A percentile compares a stretch with the other conserved stretches of the same genome.
These are phyloP conservation scores for Buathra laborator DNA, from an alignment of 2,888 invertebrate species.

Conservation along the genomic window DNA sequence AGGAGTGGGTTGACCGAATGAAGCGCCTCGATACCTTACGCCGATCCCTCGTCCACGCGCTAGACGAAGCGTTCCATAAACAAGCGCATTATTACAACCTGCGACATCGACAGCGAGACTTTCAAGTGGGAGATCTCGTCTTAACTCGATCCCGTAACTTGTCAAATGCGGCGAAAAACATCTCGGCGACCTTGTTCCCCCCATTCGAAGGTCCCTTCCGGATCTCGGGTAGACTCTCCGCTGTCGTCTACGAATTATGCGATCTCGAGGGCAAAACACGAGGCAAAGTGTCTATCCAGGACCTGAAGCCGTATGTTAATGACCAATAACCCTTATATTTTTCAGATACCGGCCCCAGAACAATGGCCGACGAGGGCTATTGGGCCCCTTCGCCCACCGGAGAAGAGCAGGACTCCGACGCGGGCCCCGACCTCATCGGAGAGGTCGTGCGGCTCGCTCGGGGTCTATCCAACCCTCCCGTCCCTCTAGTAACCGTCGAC, in stretches of 20 bases:
- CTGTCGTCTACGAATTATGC: constrained; percentile 5
- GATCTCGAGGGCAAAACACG: background rate
- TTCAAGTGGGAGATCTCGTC: constrained; percentile 45
- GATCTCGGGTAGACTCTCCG: constrained; percentile 42
- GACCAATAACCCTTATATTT: too few relatives aligned
- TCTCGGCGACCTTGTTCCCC: constrained; percentile 1
- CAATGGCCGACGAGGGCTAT: too few relatives aligned
- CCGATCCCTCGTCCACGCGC: background rate
- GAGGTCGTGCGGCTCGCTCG: too few relatives aligned
- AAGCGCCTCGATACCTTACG: background rate
- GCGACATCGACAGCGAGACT: constrained; percentile 8
- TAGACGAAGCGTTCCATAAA: constrained; percentile 6
- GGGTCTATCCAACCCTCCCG: too few relatives aligned
- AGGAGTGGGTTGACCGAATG: background rate
- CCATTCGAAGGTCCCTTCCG: constrained; percentile 62
- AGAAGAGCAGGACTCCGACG: too few relatives aligned
- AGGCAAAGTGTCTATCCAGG: constrained; percentile 29
- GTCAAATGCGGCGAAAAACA: constrained; percentile 35
- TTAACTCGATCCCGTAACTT: constrained; percentile 21
- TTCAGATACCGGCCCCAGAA: too few relatives aligned
- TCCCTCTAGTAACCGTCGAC: too few relatives aligned
- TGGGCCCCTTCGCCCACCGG: too few relatives aligned
- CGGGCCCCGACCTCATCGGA: too few relatives aligned
- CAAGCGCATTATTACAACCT: constrained; percentile 52
- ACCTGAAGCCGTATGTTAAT: constrained; percentile 14